A percentile compares a stretch with the other conserved stretches of the same genome.
These are phyloP conservation scores for Cyprinodon brontotheroides DNA, from an alignment of 2,113 vertebrate species.

Conservation along the genomic window DNA sequence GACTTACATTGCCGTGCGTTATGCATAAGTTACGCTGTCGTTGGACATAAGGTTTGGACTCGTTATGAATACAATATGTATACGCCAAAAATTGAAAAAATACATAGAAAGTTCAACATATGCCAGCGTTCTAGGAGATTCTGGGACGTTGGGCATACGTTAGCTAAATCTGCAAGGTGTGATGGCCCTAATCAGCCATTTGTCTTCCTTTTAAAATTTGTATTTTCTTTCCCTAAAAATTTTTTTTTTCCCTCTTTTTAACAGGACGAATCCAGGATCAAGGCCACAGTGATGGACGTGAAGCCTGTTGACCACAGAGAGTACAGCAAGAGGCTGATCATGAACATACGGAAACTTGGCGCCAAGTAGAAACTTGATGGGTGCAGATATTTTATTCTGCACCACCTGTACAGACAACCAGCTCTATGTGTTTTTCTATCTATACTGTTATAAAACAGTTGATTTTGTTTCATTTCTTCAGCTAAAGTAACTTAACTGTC, in stretches of 20 bases:
- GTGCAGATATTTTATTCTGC: background rate
- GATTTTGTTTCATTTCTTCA: background rate
- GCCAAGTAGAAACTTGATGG: constrained; percentile 49
- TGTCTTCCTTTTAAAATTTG: no score
- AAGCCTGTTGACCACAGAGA: constrained; percentile 93
- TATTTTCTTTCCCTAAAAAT: background rate
- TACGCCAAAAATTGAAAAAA: no score
- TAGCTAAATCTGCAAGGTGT: no score
- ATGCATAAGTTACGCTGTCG: no score
- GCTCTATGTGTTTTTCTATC: constrained; percentile 1
- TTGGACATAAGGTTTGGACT: no score
- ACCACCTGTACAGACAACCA: constrained; percentile 21
- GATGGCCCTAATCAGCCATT: no score
- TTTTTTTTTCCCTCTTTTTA: constrained; percentile 28
- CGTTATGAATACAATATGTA: no score
- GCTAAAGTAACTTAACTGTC: background rate
- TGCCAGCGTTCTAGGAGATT: no score
- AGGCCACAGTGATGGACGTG: constrained; percentile 89
- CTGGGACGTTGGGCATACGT: no score
- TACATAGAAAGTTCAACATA: no score
- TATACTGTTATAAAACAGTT: background rate
- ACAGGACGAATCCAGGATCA: constrained; percentile 96
- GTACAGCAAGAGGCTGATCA: constrained; percentile 89
- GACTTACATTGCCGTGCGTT: no score
- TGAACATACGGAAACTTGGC: constrained; percentile 86